These are phyloP conservation scores for Stenichneumon culpator DNA, from an alignment of 2,888 invertebrate genomes.

Conservation along the genomic window DNA sequence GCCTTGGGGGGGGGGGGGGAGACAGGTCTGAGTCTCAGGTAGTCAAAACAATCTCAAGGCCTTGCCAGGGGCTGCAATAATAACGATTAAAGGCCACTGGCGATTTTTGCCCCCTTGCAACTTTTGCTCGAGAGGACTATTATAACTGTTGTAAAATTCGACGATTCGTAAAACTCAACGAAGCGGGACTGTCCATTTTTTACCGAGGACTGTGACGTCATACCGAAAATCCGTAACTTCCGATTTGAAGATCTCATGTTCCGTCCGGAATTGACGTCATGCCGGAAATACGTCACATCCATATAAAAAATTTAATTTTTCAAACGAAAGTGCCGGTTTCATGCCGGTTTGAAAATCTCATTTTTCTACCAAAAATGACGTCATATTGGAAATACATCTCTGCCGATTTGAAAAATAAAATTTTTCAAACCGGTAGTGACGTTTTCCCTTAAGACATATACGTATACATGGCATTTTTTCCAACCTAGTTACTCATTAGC, in stretches of 20 bases:
- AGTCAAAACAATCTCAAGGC: slow-evolving; percentile 23
- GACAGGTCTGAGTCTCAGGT: background rate
- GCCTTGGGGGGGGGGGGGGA: too few relatives aligned
- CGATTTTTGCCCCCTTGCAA: background rate
- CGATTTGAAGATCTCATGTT: too few relatives aligned
- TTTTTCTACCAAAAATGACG: background rate
- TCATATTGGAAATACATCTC: background rate
- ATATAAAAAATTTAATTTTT: too few relatives aligned
- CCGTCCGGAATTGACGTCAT: too few relatives aligned
- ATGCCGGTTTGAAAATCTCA: background rate
- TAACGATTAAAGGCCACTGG: background rate
- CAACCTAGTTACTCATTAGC: background rate
- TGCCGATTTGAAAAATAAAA: background rate
- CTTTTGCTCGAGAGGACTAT: background rate
- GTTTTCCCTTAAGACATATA: background rate
- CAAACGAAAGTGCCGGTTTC: too few relatives aligned
- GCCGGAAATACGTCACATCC: too few relatives aligned
- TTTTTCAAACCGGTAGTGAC: background rate
- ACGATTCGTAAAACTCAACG: background rate
- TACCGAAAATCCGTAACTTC: too few relatives aligned
- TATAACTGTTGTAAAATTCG: background rate
- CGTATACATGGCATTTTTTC: background rate
- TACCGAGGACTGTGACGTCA: too few relatives aligned
- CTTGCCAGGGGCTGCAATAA: background rate
- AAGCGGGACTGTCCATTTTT: too few relatives aligned